A percentile compares a stretch with the other conserved stretches of the same genome.
phyloP scores from a whole-genome alignment of 2,113 vertebrate genomes.

The Platycercus adscitus region DNA sequence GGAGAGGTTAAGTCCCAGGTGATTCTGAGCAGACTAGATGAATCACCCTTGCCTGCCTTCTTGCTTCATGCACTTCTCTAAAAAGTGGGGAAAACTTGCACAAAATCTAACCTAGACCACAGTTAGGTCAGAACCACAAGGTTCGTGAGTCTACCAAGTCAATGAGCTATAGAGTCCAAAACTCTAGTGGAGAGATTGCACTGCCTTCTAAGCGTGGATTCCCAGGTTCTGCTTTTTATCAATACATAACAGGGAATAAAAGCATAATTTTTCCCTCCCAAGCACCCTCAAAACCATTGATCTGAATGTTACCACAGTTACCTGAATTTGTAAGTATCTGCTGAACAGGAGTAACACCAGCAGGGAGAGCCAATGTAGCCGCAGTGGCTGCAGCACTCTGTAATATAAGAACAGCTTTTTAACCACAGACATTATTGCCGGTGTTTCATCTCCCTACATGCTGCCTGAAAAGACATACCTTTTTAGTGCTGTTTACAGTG shows the following conservation, averaged over 20 bases:
- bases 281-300: neutral
- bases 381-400: slow-evolving; percentile 98
- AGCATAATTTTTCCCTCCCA: neutral
- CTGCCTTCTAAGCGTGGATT: neutral
- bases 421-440: neutral
- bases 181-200: neutral
- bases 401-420: slow-evolving; percentile 35
- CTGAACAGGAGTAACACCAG: slow-evolving; percentile 92
- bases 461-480: neutral
- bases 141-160: neutral
- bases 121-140: neutral
- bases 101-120: neutral
- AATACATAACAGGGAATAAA: neutral
- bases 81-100: neutral
- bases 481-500: neutral
- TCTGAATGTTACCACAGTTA: slow-evolving; percentile 47
- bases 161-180: neutral
- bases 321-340: slow-evolving; percentile 95
- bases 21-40: neutral
- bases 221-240: neutral
- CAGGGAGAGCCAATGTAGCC: slow-evolving; percentile 91
- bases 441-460: neutral
- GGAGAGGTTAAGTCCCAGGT: neutral
- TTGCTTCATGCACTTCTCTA: neutral
- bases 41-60: neutral